phyloP scores from a whole-genome alignment of 2,113 vertebrate species.

The Sakesphorus luctuosus region DNA sequence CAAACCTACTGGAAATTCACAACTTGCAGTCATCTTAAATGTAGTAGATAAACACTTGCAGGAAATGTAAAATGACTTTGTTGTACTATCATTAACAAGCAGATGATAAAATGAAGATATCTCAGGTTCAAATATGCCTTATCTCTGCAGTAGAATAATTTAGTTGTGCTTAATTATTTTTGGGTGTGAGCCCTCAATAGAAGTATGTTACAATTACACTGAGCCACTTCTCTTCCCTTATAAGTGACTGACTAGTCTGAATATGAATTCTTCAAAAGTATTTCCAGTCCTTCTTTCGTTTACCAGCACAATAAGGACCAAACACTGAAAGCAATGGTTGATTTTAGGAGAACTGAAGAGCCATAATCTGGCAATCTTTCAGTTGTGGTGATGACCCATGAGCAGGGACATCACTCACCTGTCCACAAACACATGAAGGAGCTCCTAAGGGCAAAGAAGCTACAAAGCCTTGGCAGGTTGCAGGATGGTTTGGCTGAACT shows the following conservation, averaged over 20 bases:
- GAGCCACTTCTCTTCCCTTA: neutral
- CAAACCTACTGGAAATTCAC: slow-evolving; percentile 4
- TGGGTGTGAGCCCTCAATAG: neutral
- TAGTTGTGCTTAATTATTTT: neutral
- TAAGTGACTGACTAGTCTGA: neutral
- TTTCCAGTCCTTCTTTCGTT: neutral
- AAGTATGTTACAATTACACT: neutral
- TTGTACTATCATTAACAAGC: neutral
- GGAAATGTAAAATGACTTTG: neutral
- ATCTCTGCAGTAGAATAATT: neutral
- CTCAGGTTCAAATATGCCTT: neutral
- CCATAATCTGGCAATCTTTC: neutral
- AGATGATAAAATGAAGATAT: neutral
- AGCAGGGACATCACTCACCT: neutral
- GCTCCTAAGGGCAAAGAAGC: neutral
- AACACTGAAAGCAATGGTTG: neutral
- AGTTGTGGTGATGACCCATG: neutral
- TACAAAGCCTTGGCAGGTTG: neutral
- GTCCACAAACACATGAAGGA: accelerated
- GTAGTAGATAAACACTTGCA: neutral
- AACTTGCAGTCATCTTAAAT: neutral
- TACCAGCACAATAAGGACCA: accelerated
- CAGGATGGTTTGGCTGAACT: neutral
- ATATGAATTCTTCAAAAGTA: neutral
- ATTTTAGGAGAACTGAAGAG: neutral